Base-by-base conservation (phyloP, 2,888 invertebrate species). In the Eremobia ochroleuca region DNA sequence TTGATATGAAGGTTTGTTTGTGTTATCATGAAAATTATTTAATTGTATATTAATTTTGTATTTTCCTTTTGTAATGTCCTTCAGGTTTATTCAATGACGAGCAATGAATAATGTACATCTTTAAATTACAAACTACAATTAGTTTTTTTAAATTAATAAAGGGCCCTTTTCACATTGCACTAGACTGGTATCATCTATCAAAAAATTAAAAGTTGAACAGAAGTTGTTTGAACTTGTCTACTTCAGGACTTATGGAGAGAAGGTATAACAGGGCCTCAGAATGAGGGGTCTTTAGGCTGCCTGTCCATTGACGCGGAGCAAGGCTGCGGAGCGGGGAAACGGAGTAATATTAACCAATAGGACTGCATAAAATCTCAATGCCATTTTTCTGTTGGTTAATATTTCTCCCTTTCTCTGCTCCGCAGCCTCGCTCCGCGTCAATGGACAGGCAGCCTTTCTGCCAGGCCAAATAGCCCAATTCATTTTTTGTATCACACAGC, bases 1-100 rank as follows among this genome's bases (percentile, higher is more conserved):
- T 94, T 85, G 97, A 97, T 89, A 94, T 96, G 93, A 96, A 96
- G 95, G 97, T 96, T 85, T 34, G 81, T 59, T 61, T 49, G 0
- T 28, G 5, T 21, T 49, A 49, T 49, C 46, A 49, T 21, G n/a
- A 55, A 52, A 55, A n/a, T n/a, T 55, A 55, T 55, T n/a, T 11
- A 52, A 52, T 52, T 25, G 25, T 52, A 21, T 21, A 11, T n/a
- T 52, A 25, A 11, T 25, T 52, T 52, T 52, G 11, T n/a, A n/a
- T 52, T 52, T 11, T 25, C 11, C 21, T 49, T 49, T 52, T 25
- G 11, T 9, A 52, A 9, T 52, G 4, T n/a, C 25, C 11, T n/a
- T n/a, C 11, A n/a, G 25, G 25, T 25, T 52, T 52, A 52, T 25
- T n/a, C 25, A 52, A 52, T 52, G 25, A 21, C 21, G 21, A 21